Conservation (phyloP, 1,140 invertebrate genomes). For the Homarus americanus region DNA sequence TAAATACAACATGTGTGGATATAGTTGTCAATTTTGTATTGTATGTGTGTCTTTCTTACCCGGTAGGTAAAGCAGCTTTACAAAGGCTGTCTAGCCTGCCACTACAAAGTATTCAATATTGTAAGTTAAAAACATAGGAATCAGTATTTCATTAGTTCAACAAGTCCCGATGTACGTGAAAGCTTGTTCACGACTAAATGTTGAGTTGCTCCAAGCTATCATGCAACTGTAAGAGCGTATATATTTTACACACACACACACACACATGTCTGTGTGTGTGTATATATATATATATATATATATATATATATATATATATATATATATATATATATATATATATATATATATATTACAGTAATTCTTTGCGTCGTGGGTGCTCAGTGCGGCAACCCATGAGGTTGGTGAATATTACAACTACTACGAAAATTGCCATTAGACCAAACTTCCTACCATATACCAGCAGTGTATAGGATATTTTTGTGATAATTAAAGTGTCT, state of each 20-base stretch:
- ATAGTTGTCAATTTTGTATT: too few relatives aligned
- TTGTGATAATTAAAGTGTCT: not conserved
- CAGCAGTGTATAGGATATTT: not conserved
- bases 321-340: constrained; percentile 24
- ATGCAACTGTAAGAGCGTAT: too few relatives aligned
- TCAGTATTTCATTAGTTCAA: too few relatives aligned
- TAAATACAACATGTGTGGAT: too few relatives aligned
- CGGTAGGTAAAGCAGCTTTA: too few relatives aligned
- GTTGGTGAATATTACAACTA: not conserved
- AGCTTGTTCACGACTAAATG: too few relatives aligned
- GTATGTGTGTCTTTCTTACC: too few relatives aligned
- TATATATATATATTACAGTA: not conserved
- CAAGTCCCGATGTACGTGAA: too few relatives aligned
- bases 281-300: constrained; percentile 19
- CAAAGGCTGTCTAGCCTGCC: too few relatives aligned
- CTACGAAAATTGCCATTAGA: not conserved
- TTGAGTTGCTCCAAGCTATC: too few relatives aligned
- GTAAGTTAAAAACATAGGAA: too few relatives aligned
- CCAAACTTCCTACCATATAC: constrained; percentile 11
- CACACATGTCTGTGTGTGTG: constrained; percentile 44
- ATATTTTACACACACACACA: constrained; percentile 35
- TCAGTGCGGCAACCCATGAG: not conserved
- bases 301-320: constrained; percentile 16
- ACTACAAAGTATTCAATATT: too few relatives aligned
- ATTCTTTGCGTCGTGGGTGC: not conserved